Evolutionary conservation across 2,113 vertebrate species (phyloP).

Genomic region (Protobothrops mucrosquamatus): DNA sequence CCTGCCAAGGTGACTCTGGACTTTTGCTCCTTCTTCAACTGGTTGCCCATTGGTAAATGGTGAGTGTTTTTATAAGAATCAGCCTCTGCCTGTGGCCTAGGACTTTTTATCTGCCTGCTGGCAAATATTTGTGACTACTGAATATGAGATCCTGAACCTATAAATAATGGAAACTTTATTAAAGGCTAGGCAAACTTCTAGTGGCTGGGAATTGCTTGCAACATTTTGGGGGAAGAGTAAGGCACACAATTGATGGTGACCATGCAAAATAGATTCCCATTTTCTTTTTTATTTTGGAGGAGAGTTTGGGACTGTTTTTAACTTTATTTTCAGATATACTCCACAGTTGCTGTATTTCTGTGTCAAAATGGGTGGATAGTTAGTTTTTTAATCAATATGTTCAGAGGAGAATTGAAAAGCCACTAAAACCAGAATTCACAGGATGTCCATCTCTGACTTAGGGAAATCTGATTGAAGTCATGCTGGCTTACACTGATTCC

Average conservation of each 20-base stretch:
- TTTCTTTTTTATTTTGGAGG: not conserved
- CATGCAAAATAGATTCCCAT: not conserved
- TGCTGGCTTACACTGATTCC: not conserved
- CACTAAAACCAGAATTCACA: not conserved
- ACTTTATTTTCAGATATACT: not conserved
- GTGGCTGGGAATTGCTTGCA: not conserved
- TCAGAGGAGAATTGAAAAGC: not conserved
- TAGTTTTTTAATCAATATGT: not conserved
- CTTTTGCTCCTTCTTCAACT: not conserved
- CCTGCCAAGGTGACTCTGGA: not conserved
- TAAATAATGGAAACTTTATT: not conserved
- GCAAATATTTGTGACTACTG: not conserved
- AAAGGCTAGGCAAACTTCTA: not conserved
- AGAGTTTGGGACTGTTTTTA: not conserved
- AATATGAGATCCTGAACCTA: not conserved
- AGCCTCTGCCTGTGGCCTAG: not conserved
- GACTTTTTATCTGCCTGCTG: not conserved
- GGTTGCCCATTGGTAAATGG: not conserved
- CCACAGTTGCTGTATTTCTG: not conserved
- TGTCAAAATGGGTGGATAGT: not conserved
- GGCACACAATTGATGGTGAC: not conserved
- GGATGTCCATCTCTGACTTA: not conserved
- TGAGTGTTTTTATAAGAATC: not conserved
- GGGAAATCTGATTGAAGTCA: not conserved
- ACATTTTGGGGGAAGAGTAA: not conserved